These are phyloP conservation scores for Ciconia maguari DNA, from an alignment of 2,113 vertebrate genomes.

Conservation along the genomic window DNA sequence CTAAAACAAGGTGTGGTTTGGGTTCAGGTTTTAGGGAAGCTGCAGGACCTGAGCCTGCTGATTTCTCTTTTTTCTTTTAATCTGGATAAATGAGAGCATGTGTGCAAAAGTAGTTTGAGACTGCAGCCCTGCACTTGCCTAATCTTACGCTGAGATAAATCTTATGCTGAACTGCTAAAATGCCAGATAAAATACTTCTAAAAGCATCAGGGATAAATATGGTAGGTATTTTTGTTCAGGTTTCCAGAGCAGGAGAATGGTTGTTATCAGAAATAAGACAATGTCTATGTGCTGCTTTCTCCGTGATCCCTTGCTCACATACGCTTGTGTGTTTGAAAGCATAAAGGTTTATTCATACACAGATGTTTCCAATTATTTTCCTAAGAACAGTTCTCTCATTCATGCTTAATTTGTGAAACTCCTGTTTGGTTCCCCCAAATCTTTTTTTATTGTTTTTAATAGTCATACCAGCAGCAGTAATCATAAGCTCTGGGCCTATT, in stretches of 20 bases:
- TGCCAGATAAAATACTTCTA: neutral
- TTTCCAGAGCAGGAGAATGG: neutral
- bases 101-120: neutral
- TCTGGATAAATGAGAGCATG: neutral
- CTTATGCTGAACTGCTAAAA: neutral
- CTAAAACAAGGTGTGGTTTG: neutral
- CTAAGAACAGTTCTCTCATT: neutral
- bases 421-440: neutral
- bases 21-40: neutral
- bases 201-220: neutral
- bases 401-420: neutral
- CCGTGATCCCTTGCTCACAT: neutral
- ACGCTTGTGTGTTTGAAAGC: neutral
- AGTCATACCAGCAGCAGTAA: neutral
- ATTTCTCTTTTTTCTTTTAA: neutral
- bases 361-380: constrained; percentile 31
- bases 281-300: neutral
- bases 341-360: neutral
- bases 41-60: neutral
- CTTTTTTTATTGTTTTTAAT: neutral
- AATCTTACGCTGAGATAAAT: neutral
- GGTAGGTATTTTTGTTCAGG: neutral
- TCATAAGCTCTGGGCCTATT: neutral
- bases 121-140: neutral
- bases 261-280: neutral